Conservation (phyloP, 2,113 vertebrate species). For the Gasterosteus aculeatus region DNA sequence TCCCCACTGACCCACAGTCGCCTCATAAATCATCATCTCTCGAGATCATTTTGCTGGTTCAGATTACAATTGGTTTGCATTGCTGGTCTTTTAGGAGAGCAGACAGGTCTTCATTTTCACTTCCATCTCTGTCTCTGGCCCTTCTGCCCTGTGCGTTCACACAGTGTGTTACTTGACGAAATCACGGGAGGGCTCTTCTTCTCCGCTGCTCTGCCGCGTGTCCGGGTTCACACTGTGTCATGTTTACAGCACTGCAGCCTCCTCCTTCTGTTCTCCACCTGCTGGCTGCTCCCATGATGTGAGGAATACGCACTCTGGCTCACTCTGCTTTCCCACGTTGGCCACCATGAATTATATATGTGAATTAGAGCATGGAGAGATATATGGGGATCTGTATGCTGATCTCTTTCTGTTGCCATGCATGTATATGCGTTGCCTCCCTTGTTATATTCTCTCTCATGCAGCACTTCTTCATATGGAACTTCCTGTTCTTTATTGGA, state of each 20-base stretch:
- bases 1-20: no score
- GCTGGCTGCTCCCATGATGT: constrained; percentile 16
- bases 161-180: not conserved
- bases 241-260: not conserved
- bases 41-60: not conserved
- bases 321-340: constrained; percentile 34
- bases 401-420: constrained; percentile 30
- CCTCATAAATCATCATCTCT: not conserved
- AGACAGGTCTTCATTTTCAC: not conserved
- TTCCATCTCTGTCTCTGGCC: not conserved
- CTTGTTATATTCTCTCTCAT: constrained; percentile 9
- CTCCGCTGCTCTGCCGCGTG: constrained; percentile 13
- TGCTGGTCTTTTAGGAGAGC: not conserved
- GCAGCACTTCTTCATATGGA: constrained; percentile 2
- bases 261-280: constrained; percentile 31
- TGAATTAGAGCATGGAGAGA: constrained; percentile 49
- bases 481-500: not conserved
- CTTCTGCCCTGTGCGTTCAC: not conserved
- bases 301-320: constrained; percentile 32
- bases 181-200: not conserved
- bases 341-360: constrained; percentile 56
- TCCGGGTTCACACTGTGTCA: constrained; percentile 18
- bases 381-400: constrained; percentile 40
- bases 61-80: constrained; percentile 9
- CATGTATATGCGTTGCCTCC: constrained; percentile 11